Base-by-base conservation (phyloP, 2,888 invertebrate species). In the Papilio demoleus region DNA sequence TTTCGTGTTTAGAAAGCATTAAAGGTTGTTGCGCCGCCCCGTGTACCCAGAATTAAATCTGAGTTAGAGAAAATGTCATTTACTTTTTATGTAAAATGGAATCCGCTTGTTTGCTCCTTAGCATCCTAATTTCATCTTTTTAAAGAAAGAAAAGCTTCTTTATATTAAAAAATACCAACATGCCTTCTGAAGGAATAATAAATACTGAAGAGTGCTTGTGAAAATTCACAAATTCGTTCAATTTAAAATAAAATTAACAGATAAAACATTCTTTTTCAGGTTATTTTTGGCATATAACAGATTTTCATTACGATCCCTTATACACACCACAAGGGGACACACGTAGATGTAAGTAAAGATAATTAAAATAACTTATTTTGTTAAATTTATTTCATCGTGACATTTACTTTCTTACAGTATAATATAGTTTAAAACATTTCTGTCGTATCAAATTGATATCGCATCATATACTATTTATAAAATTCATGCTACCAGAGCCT, bases 241-340 rank as follows among this genome's bases (percentile, higher is more conserved):
- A 14, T 38, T 31, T 31, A 31, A 31, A 31, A 3, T 4, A 31
- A 31, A 4, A 38, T 38, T 3, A 38, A 14, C 8, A n/a, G 8
- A 24, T 59, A 58, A 38, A 42, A 50, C 75, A 77, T 75, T 71
- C 92, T 93, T 87, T 96, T 95, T 1, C 95, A 98, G 98, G 97
- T 78, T 97, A 96, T 88, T 98, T 98, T 92, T 98, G 98, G 98
- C 98, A 98, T 90, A 97, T 98, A 82, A 97, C 97, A 75, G 98
- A 98, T 88, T 95, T 98, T 78, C 98, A 98, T 88, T 96, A 97
- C 91, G 97, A 98, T 85, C 95, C 96, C 6, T 95, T 96, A 78
- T 97, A 97, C 87, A 95, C 96, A 76, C 93, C 94, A 66, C 94
- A 95, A 78, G 96, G 96, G 70, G 96, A 96, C 85, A 94, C 95